These are phyloP conservation scores for Melinaea marsaeus DNA, from an alignment of 2,888 invertebrate genomes.

Conservation along the genomic window DNA sequence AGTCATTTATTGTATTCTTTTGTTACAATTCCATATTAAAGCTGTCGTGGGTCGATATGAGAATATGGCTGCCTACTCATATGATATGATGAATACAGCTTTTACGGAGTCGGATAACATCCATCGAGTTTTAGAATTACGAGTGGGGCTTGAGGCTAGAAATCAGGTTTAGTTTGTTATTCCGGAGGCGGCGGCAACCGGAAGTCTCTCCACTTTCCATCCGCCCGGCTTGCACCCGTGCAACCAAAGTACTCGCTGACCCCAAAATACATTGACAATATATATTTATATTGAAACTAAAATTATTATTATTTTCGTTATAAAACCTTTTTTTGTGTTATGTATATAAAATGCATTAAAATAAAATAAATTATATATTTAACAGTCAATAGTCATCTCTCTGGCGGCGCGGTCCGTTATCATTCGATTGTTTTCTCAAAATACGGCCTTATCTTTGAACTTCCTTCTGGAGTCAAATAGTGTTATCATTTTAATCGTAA, in stretches of 20 bases:
- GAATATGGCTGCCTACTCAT: not conserved
- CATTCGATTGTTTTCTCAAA: slow-evolving; percentile 45
- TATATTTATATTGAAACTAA: not conserved
- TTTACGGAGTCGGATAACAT: not conserved
- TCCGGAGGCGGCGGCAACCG: slow-evolving; percentile 70
- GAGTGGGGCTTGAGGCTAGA: slow-evolving; percentile 64
- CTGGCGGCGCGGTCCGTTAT: slow-evolving; percentile 37
- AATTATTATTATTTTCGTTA: not conserved
- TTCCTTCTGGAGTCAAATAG: slow-evolving; percentile 43
- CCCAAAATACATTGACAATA: slow-evolving; percentile 11
- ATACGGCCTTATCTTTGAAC: slow-evolving; percentile 42
- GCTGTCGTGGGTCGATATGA: not conserved
- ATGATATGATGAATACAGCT: not conserved
- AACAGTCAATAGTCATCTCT: slow-evolving; percentile 12
- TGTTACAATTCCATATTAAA: slow-evolving; percentile 2
- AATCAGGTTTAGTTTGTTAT: slow-evolving; percentile 77
- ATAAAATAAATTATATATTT: not conserved
- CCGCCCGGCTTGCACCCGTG: slow-evolving; percentile 44
- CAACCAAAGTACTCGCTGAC: slow-evolving; percentile 18
- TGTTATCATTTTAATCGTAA: slow-evolving; percentile 33
- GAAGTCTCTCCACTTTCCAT: slow-evolving; percentile 73
- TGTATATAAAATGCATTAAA: not conserved
- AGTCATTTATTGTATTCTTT: not conserved
- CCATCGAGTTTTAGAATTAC: slow-evolving; percentile 43
- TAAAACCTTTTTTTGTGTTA: not conserved